Percentiles rank a stretch among this genome's conserved stretches.
phyloP scores from a whole-genome alignment of 2,797 vertebrate genomes.

The Thunnus albacares region DNA sequence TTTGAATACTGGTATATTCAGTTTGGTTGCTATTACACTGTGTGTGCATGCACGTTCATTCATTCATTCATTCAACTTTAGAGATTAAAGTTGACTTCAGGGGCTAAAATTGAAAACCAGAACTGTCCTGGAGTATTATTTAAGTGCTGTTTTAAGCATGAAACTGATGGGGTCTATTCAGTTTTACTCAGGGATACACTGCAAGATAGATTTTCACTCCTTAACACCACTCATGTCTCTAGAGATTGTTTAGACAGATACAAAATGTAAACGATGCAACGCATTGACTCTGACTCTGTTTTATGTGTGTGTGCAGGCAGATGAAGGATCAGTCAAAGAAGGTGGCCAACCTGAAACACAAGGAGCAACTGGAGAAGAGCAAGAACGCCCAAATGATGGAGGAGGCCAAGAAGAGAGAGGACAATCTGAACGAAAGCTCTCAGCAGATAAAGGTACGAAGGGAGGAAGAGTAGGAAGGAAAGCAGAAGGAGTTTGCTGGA shows the following conservation, averaged over 20 bases:
- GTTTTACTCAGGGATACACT: neutral
- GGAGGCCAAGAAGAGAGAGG: slow-evolving; percentile 92
- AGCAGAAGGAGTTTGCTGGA: neutral
- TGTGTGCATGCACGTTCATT: neutral
- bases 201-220: neutral
- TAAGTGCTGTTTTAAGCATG: neutral
- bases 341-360: slow-evolving; percentile 95
- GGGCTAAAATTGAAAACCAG: neutral
- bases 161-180: neutral
- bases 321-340: slow-evolving; percentile 98
- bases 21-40: neutral
- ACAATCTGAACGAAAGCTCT: slow-evolving; percentile 94
- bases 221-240: neutral
- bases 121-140: neutral
- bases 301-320: slow-evolving; percentile 84
- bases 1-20: slow-evolving; percentile 13
- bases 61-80: neutral
- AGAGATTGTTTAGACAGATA: neutral
- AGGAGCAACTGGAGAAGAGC: slow-evolving; percentile 95
- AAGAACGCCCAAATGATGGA: slow-evolving; percentile 94
- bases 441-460: slow-evolving; percentile 91
- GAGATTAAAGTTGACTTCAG: neutral
- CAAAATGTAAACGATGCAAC: neutral
- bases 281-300: neutral
- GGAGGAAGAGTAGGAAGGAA: slow-evolving; percentile 20